phyloP scores from a whole-genome alignment of 2,888 invertebrate species.

The Megastigmus dorsalis region DNA sequence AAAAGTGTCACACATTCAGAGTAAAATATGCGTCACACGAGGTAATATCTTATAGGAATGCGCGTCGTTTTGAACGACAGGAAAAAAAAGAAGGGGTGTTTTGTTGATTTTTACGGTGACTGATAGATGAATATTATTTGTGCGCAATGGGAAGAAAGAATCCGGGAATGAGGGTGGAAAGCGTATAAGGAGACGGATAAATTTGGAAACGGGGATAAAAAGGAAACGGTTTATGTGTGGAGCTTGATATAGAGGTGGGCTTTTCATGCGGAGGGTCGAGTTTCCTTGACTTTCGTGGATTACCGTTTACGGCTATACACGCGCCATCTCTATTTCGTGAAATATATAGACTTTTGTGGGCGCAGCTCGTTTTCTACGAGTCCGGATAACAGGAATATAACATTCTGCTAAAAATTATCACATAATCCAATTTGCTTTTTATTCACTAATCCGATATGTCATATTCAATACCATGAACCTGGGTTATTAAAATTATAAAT shows the following conservation, averaged over 20 bases:
- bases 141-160: background rate
- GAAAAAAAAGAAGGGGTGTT: background rate
- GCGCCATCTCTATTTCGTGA: background rate
- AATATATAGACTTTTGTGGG: constrained; percentile 12
- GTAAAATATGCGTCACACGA: no score
- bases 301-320: constrained; percentile 1
- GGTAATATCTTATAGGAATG: no score
- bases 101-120: constrained; percentile 16
- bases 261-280: constrained; percentile 5
- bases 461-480: no score
- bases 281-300: constrained; percentile 16
- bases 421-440: no score
- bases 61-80: background rate
- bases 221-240: constrained; percentile 1
- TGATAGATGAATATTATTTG: background rate
- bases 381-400: background rate
- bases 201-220: no score
- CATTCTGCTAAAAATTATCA: no score
- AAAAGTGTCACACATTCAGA: no score
- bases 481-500: no score
- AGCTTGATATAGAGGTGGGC: no score
- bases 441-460: no score
- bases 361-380: background rate
- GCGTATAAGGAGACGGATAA: background rate
- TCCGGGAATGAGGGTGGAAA: background rate